A percentile compares a stretch with the other conserved stretches of the same genome.
These are phyloP conservation scores for Carabus problematicus DNA, from an alignment of 2,888 invertebrate genomes.

Conservation along the genomic window DNA sequence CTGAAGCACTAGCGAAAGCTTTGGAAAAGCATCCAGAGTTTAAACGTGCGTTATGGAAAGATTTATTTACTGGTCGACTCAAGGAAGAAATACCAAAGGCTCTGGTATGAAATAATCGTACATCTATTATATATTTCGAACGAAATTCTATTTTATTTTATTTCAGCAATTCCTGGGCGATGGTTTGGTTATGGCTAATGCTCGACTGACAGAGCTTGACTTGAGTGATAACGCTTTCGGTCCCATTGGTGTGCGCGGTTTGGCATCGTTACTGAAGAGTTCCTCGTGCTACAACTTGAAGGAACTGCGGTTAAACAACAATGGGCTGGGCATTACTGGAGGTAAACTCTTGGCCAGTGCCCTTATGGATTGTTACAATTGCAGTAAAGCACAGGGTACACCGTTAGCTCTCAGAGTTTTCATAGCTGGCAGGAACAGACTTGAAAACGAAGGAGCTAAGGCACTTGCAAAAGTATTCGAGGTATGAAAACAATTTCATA, in stretches of 20 bases:
- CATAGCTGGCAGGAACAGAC: conserved; percentile 89
- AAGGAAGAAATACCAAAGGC: conserved; percentile 95
- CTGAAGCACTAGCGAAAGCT: conserved; percentile 82
- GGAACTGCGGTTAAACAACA: conserved; percentile 89
- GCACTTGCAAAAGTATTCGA: conserved; percentile 85
- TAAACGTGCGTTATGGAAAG: conserved; percentile 88
- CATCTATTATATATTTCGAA: neutral
- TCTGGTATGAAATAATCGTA: conserved; percentile 65
- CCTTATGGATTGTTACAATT: conserved; percentile 72
- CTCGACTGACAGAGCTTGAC: conserved; percentile 83
- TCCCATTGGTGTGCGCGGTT: conserved; percentile 89
- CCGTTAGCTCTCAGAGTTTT: conserved; percentile 83
- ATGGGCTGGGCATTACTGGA: conserved; percentile 91
- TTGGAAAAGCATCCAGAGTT: conserved; percentile 80
- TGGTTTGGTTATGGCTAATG: conserved; percentile 82
- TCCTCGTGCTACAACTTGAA: conserved; percentile 83
- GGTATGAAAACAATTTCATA: conserved; percentile 57
- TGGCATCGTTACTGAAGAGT: conserved; percentile 83
- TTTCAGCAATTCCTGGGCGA: conserved; percentile 72
- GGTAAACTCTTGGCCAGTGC: conserved; percentile 83
- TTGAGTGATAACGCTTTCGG: conserved; percentile 98
- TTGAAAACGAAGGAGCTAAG: conserved; percentile 92
- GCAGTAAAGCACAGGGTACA: conserved; percentile 69
- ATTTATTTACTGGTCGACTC: conserved; percentile 95
- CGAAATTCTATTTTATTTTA: neutral